Conservation (phyloP, 2,797 vertebrate genomes). For the Hypotaenidia philippensis region DNA sequence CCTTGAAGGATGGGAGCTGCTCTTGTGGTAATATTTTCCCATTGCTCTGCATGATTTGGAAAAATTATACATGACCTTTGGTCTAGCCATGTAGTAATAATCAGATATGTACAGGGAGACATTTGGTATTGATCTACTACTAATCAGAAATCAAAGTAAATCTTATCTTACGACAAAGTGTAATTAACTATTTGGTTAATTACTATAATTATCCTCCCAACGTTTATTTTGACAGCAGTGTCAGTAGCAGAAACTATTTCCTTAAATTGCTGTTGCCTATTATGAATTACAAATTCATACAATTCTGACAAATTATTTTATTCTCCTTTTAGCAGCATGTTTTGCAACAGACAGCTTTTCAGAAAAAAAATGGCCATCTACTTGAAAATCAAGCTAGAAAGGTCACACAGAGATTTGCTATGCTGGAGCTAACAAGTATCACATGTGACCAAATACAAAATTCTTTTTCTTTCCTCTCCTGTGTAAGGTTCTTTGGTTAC, state of each 20-base stretch:
- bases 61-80: slow-evolving; percentile 6
- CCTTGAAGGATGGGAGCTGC: neutral
- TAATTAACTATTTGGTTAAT: slow-evolving; percentile 83
- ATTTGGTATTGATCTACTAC: slow-evolving; percentile 75
- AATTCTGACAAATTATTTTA: slow-evolving; percentile 79
- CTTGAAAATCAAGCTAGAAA: slow-evolving; percentile 63
- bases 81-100: slow-evolving; percentile 43
- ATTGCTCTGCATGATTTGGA: neutral
- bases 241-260: slow-evolving; percentile 75
- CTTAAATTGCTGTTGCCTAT: slow-evolving; percentile 76
- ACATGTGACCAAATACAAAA: slow-evolving; percentile 26
- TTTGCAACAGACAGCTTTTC: slow-evolving; percentile 70
- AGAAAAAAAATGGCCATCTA: slow-evolving; percentile 49
- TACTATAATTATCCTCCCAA: slow-evolving; percentile 76
- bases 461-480: neutral
- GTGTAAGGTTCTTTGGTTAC: slow-evolving; percentile 10
- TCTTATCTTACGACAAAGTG: slow-evolving; percentile 75
- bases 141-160: slow-evolving; percentile 79
- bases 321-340: slow-evolving; percentile 69
- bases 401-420: slow-evolving; percentile 54
- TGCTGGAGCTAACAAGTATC: slow-evolving; percentile 20
- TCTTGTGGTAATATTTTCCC: slow-evolving; percentile 11
- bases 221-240: slow-evolving; percentile 79
- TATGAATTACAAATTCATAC: slow-evolving; percentile 80
- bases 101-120: slow-evolving; percentile 38